A percentile compares a stretch with the other conserved stretches of the same genome.
Conservation (phyloP, 1,140 invertebrate species). For the Sweltsa coloradensis region DNA sequence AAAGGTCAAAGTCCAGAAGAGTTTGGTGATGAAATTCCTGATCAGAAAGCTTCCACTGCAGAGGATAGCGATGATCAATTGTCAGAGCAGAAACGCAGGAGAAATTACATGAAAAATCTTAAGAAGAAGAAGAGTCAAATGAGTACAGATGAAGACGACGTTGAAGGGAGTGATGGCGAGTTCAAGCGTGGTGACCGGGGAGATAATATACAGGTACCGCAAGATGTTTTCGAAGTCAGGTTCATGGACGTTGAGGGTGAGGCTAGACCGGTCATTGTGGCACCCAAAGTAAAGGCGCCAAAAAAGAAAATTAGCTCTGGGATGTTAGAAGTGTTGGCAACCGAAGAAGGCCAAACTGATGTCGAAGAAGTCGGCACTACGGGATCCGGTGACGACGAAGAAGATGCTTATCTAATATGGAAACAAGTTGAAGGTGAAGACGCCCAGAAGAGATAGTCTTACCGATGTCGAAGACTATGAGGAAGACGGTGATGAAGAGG, state of each 20-base stretch:
- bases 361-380: constrained; percentile 12
- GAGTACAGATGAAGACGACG: constrained; percentile 14
- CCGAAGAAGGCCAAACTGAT: constrained; percentile 16
- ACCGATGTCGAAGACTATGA: too few relatives aligned
- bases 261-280: constrained; percentile 10
- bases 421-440: background rate
- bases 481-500: too few relatives aligned
- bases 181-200: background rate
- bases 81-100: background rate
- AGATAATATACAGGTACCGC: background rate
- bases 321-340: background rate
- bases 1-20: too few relatives aligned
- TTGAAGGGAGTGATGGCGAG: constrained; percentile 16
- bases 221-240: constrained; percentile 11
- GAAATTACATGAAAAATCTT: background rate
- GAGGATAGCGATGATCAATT: background rate
- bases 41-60: background rate
- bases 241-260: constrained; percentile 15
- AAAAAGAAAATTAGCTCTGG: constrained; percentile 11
- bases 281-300: constrained; percentile 4
- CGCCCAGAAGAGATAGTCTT: too few relatives aligned
- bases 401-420: background rate
- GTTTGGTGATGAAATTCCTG: too few relatives aligned
- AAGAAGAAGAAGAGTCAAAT: background rate
- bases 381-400: constrained; percentile 12